A percentile compares a stretch with the other conserved stretches of the same genome.
Conservation (phyloP, 30 jellyfish, hydroid and myxozoan species). For the Cassiopea xamachana region DNA sequence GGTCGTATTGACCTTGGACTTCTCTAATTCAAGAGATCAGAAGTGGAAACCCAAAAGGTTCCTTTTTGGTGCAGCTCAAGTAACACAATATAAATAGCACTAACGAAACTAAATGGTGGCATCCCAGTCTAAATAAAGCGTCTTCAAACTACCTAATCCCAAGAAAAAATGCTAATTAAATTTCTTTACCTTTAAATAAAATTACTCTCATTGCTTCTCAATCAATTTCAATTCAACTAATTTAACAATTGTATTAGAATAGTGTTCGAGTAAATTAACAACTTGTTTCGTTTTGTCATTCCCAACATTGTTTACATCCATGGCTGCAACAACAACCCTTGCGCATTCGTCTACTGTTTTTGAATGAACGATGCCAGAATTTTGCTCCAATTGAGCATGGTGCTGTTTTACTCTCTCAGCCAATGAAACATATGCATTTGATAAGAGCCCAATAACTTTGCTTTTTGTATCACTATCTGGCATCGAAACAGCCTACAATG, state of each 20-base stretch:
- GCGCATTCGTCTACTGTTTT: slow-evolving; percentile 5
- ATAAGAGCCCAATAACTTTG: slow-evolving; percentile 1
- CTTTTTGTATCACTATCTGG: not conserved
- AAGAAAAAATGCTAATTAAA: not conserved
- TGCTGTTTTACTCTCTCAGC: slow-evolving; percentile 1
- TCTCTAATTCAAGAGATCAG: no score
- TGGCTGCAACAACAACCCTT: not conserved
- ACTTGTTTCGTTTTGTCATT: slow-evolving; percentile 40
- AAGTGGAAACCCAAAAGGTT: no score
- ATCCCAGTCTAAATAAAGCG: no score
- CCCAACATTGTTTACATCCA: not conserved
- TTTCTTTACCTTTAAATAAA: not conserved
- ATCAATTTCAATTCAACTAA: slow-evolving; percentile 43
- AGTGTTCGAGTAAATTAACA: slow-evolving; percentile 34
- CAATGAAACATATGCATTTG: slow-evolving; percentile 7
- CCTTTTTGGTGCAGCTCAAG: no score
- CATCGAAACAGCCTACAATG: slow-evolving; percentile 14
- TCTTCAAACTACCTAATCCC: no score
- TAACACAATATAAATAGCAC: no score
- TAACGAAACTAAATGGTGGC: no score
- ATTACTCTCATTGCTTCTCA: not conserved
- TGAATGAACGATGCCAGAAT: not conserved
- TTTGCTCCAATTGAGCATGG: not conserved
- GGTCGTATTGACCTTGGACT: no score
- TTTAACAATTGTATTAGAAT: slow-evolving; percentile 47